Conservation (phyloP, 2,113 vertebrate genomes). For the Neoarius graeffei region DNA sequence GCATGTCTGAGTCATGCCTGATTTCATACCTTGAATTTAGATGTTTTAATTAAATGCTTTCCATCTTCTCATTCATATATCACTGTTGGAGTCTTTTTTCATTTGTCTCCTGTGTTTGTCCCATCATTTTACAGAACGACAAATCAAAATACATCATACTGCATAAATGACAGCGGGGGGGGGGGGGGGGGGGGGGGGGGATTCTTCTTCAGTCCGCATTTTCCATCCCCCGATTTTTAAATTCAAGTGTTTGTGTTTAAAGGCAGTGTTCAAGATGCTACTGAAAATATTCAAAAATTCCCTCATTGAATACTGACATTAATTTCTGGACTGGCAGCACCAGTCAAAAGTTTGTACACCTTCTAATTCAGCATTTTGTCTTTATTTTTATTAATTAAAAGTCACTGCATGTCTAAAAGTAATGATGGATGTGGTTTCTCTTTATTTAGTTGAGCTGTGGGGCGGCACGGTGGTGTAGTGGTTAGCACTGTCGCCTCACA, state of each 20-base stretch:
- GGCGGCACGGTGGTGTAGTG: too few relatives aligned
- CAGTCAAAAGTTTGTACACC: too few relatives aligned
- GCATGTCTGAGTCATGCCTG: not conserved
- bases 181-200: too few relatives aligned
- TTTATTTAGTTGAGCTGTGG: too few relatives aligned
- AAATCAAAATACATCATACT: not conserved
- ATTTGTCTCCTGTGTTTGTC: not conserved
- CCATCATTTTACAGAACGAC: too few relatives aligned
- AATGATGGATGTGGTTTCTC: too few relatives aligned
- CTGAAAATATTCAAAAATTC: not conserved
- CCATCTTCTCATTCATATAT: not conserved
- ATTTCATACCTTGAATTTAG: not conserved
- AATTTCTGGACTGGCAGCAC: not conserved
- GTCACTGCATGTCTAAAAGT: too few relatives aligned
- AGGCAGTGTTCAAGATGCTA: not conserved
- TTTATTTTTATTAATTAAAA: too few relatives aligned
- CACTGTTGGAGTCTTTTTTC: not conserved
- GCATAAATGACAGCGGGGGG: not conserved
- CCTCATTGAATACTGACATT: not conserved
- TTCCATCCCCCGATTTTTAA: not conserved
- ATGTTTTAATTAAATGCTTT: not conserved
- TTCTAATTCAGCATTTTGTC: too few relatives aligned
- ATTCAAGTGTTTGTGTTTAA: not conserved
- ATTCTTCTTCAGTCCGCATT: not conserved
- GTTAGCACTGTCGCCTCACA: too few relatives aligned